A percentile compares a stretch with the other conserved stretches of the same genome.
phyloP scores from a whole-genome alignment of 2,888 invertebrate species.

The Pristionchus exspectatus region DNA sequence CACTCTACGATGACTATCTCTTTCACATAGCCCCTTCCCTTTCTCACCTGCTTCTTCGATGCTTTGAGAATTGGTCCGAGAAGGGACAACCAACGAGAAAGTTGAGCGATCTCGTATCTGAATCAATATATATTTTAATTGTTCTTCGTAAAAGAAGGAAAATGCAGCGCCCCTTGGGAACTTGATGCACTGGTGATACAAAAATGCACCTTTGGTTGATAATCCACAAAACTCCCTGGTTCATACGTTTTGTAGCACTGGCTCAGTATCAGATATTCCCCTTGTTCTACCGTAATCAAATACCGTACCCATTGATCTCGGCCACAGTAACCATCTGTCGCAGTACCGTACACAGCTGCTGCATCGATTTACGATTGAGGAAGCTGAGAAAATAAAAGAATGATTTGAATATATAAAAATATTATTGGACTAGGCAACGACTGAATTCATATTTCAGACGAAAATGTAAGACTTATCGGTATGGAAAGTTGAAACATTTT shows the following conservation, averaged over 20 bases:
- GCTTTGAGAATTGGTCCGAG: slow-evolving; percentile 44
- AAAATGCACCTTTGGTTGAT: not conserved
- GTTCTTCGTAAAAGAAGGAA: not conserved
- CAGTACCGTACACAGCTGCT: slow-evolving; percentile 18
- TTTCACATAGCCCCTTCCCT: not conserved
- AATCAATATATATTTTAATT: not conserved
- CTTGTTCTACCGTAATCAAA: no score
- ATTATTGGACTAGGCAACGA: no score
- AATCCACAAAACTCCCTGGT: not conserved
- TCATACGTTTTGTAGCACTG: no score
- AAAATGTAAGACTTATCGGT: no score
- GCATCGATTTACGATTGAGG: slow-evolving; percentile 4
- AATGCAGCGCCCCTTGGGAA: not conserved
- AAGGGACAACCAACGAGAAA: slow-evolving; percentile 39
- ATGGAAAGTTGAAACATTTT: not conserved
- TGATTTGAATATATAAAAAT: no score
- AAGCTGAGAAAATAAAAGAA: not conserved
- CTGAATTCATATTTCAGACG: not conserved
- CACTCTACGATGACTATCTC: not conserved
- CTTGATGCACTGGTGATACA: not conserved
- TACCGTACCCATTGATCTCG: slow-evolving; percentile 51
- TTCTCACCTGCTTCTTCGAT: slow-evolving; percentile 43
- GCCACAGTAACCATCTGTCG: slow-evolving; percentile 45
- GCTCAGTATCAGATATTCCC: no score
- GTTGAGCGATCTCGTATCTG: slow-evolving; percentile 50